Evolutionary conservation across 1,140 invertebrate genomes (phyloP), one percentile per base, ranked within the genome.

Genomic region (Manduca sexta): DNA sequence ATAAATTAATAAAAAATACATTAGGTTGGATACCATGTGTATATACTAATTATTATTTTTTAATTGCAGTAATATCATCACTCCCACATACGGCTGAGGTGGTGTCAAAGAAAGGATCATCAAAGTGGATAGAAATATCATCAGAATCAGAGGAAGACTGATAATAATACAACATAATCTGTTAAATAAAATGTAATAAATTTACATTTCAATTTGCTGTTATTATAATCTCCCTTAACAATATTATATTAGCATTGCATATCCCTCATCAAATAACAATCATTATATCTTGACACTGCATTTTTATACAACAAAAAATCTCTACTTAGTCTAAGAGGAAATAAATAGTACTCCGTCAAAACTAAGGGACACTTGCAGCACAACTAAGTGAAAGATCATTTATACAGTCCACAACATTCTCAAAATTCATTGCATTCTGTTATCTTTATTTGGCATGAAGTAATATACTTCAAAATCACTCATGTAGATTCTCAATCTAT

Each of bases 71-170:
- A 57, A 55, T 80, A 3, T 47, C 71, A 55, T 71, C 79, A 33
- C 17, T 67, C 43, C 74, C 74, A 26, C 68, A 76, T 45, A 79
- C 76, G 31, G 78, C 72, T 16, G 82, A 83, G 63, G 59, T 80
- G 26, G 62, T 72, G 31, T 42, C 64, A 12, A 72, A 79, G 37
- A 57, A 69, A 44, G 64, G 63, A 33, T 50, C 60, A 26, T 74
- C 77, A 30, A 53, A 63, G 45, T 85, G 82, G 82, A 82, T 85
- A 57, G 82, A 85, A 63, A 64, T 85, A 45, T 85, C 82, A 50
- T 85, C 82, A 55, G 81, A 78, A 38, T 84, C 81, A 18, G 80
- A 77, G 15, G 74, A 69, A 55, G 65, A 78, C 17, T 68, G 35
- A 74, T n/a, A n/a, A 64, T 45, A 50, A 62, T 46, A 54, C 48